These are phyloP conservation scores for Lepus oiostolus DNA, from an alignment of 2,797 vertebrate genomes.

Conservation along the genomic window DNA sequence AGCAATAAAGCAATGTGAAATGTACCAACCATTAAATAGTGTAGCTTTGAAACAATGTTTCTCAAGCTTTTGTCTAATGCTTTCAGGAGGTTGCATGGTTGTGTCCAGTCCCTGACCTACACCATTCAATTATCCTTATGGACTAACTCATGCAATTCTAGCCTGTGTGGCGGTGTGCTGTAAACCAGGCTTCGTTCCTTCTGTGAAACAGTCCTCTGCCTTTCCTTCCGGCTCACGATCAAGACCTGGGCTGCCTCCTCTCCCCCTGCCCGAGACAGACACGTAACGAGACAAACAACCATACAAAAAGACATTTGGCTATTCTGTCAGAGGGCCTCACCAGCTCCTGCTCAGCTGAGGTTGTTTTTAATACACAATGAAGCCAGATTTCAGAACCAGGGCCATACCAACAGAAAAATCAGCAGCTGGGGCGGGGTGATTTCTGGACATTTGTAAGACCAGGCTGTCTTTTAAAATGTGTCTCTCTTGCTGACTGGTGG, in stretches of 20 bases:
- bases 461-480: background rate
- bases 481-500: background rate
- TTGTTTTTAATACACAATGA: background rate
- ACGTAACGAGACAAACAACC: slow-evolving; percentile 37
- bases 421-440: background rate
- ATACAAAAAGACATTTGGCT: background rate
- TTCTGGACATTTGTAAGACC: slow-evolving; percentile 13
- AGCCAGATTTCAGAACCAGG: slow-evolving; percentile 4
- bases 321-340: background rate
- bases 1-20: slow-evolving; percentile 30
- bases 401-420: background rate
- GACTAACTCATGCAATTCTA: slow-evolving; percentile 62
- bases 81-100: slow-evolving; percentile 61
- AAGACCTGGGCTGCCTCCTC: slow-evolving; percentile 5
- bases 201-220: slow-evolving; percentile 34
- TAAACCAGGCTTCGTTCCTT: slow-evolving; percentile 66
- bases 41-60: slow-evolving; percentile 62
- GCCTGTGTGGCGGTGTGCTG: background rate
- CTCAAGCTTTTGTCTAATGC: slow-evolving; percentile 58
- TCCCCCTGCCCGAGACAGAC: slow-evolving; percentile 8
- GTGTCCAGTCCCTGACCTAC: slow-evolving; percentile 70
- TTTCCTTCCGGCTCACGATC: slow-evolving; percentile 25
- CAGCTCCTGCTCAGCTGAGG: background rate
- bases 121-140: slow-evolving; percentile 73
- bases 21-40: slow-evolving; percentile 27